phyloP scores from a whole-genome alignment of 1,140 invertebrate species.

The Globodera rostochiensis region DNA sequence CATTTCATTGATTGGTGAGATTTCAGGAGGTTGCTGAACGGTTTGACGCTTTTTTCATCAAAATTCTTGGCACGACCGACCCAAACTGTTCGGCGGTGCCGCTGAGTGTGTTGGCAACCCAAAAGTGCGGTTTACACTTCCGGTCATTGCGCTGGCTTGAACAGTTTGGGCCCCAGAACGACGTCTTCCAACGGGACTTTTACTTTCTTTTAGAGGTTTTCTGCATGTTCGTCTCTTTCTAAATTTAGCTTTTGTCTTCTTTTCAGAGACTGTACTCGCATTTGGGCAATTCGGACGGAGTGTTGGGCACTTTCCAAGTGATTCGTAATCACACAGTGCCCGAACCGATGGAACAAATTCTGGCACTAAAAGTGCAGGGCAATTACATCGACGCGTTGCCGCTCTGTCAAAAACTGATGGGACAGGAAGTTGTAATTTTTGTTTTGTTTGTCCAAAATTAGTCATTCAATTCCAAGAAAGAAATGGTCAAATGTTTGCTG shows the following conservation, averaged over 20 bases:
- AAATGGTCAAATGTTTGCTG: neutral
- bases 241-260: neutral
- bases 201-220: neutral
- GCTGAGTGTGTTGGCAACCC: neutral
- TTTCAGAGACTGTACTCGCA: neutral
- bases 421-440: neutral
- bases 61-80: neutral
- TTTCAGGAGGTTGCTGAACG: neutral
- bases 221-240: no score
- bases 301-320: neutral
- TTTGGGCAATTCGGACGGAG: neutral
- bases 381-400: neutral
- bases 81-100: neutral
- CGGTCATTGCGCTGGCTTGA: neutral
- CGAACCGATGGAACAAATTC: neutral
- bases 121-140: neutral
- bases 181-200: neutral
- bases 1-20: neutral
- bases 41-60: neutral
- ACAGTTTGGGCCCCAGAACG: neutral
- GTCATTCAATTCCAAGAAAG: neutral
- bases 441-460: neutral
- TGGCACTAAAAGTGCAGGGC: neutral
- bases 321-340: neutral
- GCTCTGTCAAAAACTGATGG: neutral